A percentile compares a stretch with the other conserved stretches of the same genome.
phyloP scores from a whole-genome alignment of 2,888 invertebrate species.

The Halictus ligatus region DNA sequence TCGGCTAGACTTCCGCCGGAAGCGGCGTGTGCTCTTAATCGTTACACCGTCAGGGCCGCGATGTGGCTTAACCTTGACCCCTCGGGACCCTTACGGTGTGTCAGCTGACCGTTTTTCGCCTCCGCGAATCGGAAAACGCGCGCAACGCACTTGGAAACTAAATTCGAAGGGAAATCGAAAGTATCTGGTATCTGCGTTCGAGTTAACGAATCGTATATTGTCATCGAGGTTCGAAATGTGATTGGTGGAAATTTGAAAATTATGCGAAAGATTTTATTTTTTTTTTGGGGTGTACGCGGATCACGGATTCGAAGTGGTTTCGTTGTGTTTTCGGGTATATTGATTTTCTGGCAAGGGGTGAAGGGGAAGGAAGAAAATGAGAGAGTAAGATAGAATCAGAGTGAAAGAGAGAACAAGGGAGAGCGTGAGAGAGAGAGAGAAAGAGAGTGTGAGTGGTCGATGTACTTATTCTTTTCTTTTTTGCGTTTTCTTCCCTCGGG shows the following conservation, averaged over 20 bases:
- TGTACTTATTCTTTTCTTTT: conserved; percentile 35
- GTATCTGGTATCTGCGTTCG: background rate
- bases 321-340: background rate
- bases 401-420: conserved; percentile 20
- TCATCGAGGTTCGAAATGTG: background rate
- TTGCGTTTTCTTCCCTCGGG: conserved; percentile 64
- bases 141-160: background rate
- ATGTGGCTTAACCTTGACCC: background rate
- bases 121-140: background rate
- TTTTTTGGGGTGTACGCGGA: background rate
- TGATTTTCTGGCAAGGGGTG: background rate
- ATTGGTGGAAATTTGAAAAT: background rate
- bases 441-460: conserved; percentile 45
- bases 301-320: background rate
- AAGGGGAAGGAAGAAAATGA: conserved; percentile 6
- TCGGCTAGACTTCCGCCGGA: conserved; percentile 3
- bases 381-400: conserved; percentile 19
- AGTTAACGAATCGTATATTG: background rate
- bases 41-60: background rate
- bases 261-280: background rate
- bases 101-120: background rate
- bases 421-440: conserved; percentile 30
- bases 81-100: background rate
- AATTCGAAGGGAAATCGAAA: background rate
- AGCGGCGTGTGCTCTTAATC: background rate